phyloP scores from a whole-genome alignment of 2,888 invertebrate genomes.

The Apamea epomidion region DNA sequence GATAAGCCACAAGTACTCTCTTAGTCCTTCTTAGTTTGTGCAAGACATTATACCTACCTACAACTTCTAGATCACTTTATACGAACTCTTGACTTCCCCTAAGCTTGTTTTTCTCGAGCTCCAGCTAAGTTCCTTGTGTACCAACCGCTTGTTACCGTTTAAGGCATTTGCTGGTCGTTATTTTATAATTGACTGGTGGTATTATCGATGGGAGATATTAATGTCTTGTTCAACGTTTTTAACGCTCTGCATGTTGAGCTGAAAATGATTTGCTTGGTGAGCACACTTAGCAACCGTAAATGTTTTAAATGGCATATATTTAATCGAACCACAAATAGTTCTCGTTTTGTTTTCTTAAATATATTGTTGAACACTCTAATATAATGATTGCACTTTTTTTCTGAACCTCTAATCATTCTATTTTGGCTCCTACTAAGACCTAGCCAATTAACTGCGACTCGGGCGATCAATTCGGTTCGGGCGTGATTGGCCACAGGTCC shows the following conservation, averaged over 20 bases:
- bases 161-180: slow-evolving; percentile 29
- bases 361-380: background rate
- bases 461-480: too few species aligned
- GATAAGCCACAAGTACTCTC: background rate
- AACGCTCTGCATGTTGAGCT: background rate
- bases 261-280: background rate
- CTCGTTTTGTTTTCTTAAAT: background rate
- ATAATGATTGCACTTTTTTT: background rate
- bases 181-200: slow-evolving; percentile 18
- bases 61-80: slow-evolving; percentile 25
- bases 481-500: too few species aligned
- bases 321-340: background rate
- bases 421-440: too few species aligned
- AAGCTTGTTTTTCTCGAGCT: slow-evolving; percentile 52
- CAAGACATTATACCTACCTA: slow-evolving; percentile 8
- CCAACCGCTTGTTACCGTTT: slow-evolving; percentile 42
- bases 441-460: too few species aligned
- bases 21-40: background rate
- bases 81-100: slow-evolving; percentile 34
- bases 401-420: background rate
- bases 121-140: slow-evolving; percentile 47
- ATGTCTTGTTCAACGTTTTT: slow-evolving; percentile 11
- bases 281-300: background rate
- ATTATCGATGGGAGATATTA: background rate
- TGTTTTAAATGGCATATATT: background rate